Conservation (phyloP, 2,888 invertebrate species). For the Antheraea yamamai region DNA sequence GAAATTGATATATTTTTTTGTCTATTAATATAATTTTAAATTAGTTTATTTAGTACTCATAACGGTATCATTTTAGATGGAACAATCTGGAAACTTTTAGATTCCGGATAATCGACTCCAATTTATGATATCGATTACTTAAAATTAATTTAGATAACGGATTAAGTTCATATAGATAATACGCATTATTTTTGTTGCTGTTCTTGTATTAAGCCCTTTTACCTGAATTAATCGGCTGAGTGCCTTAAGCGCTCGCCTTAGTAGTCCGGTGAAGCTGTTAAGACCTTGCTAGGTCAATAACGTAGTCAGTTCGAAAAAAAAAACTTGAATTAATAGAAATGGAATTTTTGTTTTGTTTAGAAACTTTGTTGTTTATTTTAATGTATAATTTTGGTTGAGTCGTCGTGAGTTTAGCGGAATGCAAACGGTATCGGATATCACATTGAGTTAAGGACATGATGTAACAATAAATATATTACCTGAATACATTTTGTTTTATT, state of each 20-base stretch:
- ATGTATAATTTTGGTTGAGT: neutral
- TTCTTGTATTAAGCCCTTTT: neutral
- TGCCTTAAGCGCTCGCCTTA: no score
- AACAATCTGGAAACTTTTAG: neutral
- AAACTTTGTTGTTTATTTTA: neutral
- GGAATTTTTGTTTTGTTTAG: neutral
- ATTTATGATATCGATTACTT: neutral
- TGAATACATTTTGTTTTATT: constrained; percentile 5
- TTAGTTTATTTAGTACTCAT: constrained; percentile 18
- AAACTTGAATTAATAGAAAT: neutral
- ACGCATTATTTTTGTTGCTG: neutral
- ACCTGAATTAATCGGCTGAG: neutral
- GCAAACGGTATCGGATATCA: constrained; percentile 21
- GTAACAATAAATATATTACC: constrained; percentile 28
- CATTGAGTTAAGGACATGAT: constrained; percentile 25
- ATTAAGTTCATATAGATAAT: neutral
- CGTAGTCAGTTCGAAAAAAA: no score
- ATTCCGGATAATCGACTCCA: neutral
- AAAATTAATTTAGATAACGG: neutral
- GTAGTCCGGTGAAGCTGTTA: no score
- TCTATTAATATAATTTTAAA: constrained; percentile 15
- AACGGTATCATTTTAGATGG: neutral
- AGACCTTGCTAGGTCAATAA: no score
- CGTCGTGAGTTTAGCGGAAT: constrained; percentile 2
- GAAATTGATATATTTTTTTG: constrained; percentile 30